phyloP scores from a whole-genome alignment of 2,888 invertebrate species.

The Noctua fimbriata region DNA sequence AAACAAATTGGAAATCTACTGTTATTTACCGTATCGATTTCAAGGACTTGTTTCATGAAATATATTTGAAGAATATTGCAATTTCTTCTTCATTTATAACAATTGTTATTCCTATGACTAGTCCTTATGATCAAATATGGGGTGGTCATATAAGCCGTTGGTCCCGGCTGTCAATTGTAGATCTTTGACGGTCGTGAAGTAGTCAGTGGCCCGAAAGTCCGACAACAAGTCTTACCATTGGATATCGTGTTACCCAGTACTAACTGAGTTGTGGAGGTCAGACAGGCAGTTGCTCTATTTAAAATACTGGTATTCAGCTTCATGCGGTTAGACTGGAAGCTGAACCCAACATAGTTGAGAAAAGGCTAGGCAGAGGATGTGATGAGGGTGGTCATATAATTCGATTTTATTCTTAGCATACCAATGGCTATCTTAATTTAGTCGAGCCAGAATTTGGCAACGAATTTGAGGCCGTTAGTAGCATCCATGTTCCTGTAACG shows the following conservation, averaged over 20 bases:
- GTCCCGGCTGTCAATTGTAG: too few relatives aligned
- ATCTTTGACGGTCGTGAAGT: too few relatives aligned
- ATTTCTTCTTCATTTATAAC: constrained; percentile 12
- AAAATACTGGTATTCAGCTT: too few relatives aligned
- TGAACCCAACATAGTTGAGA: too few relatives aligned
- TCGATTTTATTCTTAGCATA: neutral
- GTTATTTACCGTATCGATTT: constrained; percentile 50
- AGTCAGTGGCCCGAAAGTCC: too few relatives aligned
- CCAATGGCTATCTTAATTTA: neutral
- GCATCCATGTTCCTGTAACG: neutral
- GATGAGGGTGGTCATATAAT: neutral
- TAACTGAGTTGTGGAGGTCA: too few relatives aligned
- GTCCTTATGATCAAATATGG: neutral
- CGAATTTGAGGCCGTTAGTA: neutral
- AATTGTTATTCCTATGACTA: neutral
- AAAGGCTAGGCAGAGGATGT: too few relatives aligned
- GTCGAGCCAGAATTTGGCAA: neutral
- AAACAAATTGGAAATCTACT: constrained; percentile 59
- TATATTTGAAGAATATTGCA: constrained; percentile 3
- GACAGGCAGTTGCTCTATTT: too few relatives aligned
- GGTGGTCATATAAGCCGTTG: neutral
- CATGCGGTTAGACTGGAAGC: too few relatives aligned
- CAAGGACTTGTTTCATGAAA: constrained; percentile 47
- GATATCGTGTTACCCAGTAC: too few relatives aligned
- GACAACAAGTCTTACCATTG: too few relatives aligned